Percentiles rank a stretch among this genome's conserved stretches.
phyloP scores from a whole-genome alignment of 2,888 invertebrate genomes.

The Cheiracanthium punctorium region DNA sequence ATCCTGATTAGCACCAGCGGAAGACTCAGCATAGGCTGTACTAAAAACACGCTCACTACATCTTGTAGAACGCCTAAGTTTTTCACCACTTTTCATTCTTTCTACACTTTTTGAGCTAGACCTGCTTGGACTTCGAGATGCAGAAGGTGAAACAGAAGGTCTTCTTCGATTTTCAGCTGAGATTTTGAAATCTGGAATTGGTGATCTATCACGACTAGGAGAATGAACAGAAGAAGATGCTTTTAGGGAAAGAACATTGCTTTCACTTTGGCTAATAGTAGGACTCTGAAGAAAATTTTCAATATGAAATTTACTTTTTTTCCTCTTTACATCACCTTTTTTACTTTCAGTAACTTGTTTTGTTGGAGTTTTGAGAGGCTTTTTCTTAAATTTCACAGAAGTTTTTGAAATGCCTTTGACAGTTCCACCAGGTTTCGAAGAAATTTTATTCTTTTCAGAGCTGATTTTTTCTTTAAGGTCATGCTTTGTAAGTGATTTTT shows the following conservation, averaged over 20 bases:
- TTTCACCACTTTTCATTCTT: slow-evolving; percentile 37
- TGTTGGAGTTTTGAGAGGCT: slow-evolving; percentile 5
- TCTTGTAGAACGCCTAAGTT: slow-evolving; percentile 46
- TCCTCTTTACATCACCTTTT: slow-evolving; percentile 52
- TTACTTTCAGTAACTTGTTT: slow-evolving; percentile 31
- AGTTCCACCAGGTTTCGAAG: background rate
- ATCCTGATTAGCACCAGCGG: slow-evolving; percentile 8
- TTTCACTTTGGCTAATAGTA: slow-evolving; percentile 19
- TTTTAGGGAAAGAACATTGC: background rate
- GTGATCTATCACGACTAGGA: slow-evolving; percentile 55
- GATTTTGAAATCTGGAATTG: slow-evolving; percentile 31
- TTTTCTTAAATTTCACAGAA: slow-evolving; percentile 20
- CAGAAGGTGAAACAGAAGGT: slow-evolving; percentile 13
- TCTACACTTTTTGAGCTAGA: slow-evolving; percentile 6
- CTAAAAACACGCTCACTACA: slow-evolving; percentile 56
- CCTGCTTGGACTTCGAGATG: slow-evolving; percentile 31
- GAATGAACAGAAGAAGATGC: slow-evolving; percentile 1
- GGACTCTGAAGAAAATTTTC: slow-evolving; percentile 63
- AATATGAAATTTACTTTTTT: slow-evolving; percentile 58
- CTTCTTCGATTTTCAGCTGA: background rate
- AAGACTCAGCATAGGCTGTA: slow-evolving; percentile 37
- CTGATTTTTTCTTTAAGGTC: slow-evolving; percentile 16
- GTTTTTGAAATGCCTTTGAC: background rate
- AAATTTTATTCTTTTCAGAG: slow-evolving; percentile 26
- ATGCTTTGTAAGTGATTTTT: slow-evolving; percentile 20